Evolutionary conservation across 2,888 invertebrate species (phyloP), one percentile per base, ranked within the genome.

Genomic region (Drosophila prolongata): DNA sequence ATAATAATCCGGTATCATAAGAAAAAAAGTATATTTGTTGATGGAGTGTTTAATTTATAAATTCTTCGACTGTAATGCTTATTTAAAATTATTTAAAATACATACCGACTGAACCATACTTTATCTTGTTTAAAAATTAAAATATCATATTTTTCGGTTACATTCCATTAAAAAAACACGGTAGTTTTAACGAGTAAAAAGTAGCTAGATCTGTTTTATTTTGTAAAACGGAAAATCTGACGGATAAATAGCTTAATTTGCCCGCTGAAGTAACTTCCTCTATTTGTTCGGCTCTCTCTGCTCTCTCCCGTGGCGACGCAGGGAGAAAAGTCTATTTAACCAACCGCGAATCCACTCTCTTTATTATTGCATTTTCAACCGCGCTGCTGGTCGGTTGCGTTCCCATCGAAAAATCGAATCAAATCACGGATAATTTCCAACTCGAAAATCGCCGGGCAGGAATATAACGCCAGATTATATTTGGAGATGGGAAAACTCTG

Each of bases 281-380:
- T 11, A 16, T 10, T 4, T 10, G 5, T 8, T 16, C 9, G 1
- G 40, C 46, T 46, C 46, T 46, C 44, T 8, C 24, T 13, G 24
- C 44, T 44, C 44, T 44, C 44, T 27, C 8, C 24, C n/a, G n/a
- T 16, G 42, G 42, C 42, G 42, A 9, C 42, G 14, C 42, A 16
- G 42, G 9, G 9, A 40, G 40, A 44, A 44, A 44, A 44, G 24
- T 44, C 46, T 46, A 30, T 30, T 14, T 27, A 46, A 46, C 27
- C 27, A 30, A 46, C 46, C 30, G 46, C 46, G 14, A 27, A 46
- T 8, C 9, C n/a, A 2, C 46, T 30, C 46, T 46, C 27, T 27
- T 46, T 46, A 27, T 46, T 46, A 46, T 47, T 47, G 30, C 47
- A 47, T 30, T 47, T 11, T 47, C 30, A 16, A 34, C 47, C 30